Base-by-base conservation (phyloP, 2,797 vertebrate species). In the Gallinago solitaria region DNA sequence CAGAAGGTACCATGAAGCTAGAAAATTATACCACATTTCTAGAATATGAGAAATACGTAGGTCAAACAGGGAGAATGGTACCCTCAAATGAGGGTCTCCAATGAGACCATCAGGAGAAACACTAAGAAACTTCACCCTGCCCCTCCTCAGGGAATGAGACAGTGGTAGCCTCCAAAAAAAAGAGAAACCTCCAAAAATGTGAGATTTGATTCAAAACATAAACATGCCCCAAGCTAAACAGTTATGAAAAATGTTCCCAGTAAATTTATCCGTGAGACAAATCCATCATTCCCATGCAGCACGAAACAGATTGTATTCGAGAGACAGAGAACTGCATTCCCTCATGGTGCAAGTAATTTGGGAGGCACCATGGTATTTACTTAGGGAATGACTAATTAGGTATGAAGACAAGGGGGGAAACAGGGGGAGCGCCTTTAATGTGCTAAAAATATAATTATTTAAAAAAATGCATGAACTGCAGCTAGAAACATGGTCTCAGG, bases 301-400 rank as follows among this genome's bases (percentile, higher is more conserved):
- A 89, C 16, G 56, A 68, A 95, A 59, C 67, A 77, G 74, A 95
- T 35, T 77, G 41, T 18, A 68, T 94, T 76, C 12, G 4, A 63
- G 48, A 87, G 88, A 94, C 60, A 30, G 54, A 88, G 50, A 95
- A 80, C 47, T 80, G 23, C 39, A 53, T 88, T 96, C 53, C n/a
- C 41, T 88, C 75, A 47, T 2, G 5, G 32, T 28, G 33, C 7
- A 12, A 93, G 64, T 74, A 91, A 88, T 87, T 85, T 92, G 32
- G 54, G 91, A 97, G 37, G 47, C 61, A 95, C 48, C 53, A 50
- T 1, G 7, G 39, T 89, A 91, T 89, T 96, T 95, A 90, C 71
- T 91, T 94, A 95, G 63, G 56, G 91, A 97, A 96, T 70, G 48
- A 93, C 89, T 90, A 96, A 78, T 96, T 96, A 83, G 28, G 60